These are phyloP conservation scores for Clunio marinus DNA, from an alignment of 2,888 invertebrate genomes.

Conservation along the genomic window DNA sequence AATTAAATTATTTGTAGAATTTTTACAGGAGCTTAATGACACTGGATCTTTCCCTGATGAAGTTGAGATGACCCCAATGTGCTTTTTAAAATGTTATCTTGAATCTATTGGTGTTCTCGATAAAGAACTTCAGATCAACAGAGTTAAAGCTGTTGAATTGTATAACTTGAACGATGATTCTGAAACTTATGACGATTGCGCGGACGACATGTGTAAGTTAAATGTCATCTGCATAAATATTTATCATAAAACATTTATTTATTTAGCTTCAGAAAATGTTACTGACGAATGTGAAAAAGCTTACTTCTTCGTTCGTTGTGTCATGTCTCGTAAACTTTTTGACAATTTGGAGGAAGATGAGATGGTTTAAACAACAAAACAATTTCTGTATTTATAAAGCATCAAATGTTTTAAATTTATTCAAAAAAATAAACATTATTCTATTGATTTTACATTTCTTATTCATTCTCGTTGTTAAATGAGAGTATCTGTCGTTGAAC, in stretches of 20 bases:
- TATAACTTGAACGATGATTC: slow-evolving; percentile 49
- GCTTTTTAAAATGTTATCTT: slow-evolving; percentile 56
- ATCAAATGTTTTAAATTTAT: too few relatives aligned
- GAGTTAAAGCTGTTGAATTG: slow-evolving; percentile 49
- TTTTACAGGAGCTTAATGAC: slow-evolving; percentile 53
- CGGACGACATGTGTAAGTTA: slow-evolving; percentile 45
- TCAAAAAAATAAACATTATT: too few relatives aligned
- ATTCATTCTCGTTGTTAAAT: too few relatives aligned
- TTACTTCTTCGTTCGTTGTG: slow-evolving; percentile 56
- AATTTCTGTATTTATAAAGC: not conserved
- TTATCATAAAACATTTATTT: not conserved
- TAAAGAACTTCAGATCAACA: slow-evolving; percentile 51
- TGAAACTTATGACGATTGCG: slow-evolving; percentile 47
- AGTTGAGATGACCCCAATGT: slow-evolving; percentile 57
- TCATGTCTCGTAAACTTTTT: slow-evolving; percentile 49
- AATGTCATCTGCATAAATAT: too few relatives aligned
- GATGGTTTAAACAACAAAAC: too few relatives aligned
- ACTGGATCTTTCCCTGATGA: slow-evolving; percentile 58
- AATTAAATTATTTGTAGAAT: slow-evolving; percentile 50
- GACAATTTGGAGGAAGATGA: slow-evolving; percentile 42
- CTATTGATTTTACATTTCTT: too few relatives aligned
- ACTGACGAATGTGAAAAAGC: slow-evolving; percentile 54
- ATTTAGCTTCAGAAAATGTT: slow-evolving; percentile 29
- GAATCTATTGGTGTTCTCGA: slow-evolving; percentile 53
- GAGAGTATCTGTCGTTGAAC: too few relatives aligned